phyloP scores from a whole-genome alignment of 1,140 invertebrate species.

The Tetragonula clypearis region DNA sequence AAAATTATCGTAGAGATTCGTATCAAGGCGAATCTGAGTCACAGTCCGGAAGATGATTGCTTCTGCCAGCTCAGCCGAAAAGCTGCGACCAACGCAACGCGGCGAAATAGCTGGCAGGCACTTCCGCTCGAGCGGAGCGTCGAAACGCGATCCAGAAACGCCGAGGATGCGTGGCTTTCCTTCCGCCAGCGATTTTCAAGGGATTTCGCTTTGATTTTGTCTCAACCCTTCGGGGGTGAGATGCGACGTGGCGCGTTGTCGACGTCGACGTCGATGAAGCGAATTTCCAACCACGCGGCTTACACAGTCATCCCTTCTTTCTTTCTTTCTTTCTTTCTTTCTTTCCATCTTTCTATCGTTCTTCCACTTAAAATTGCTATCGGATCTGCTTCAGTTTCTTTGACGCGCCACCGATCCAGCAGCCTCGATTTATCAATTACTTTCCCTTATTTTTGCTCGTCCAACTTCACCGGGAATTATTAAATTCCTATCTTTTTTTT shows the following conservation, averaged over 20 bases:
- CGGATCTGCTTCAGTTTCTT: background rate
- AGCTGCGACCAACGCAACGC: background rate
- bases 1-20: conserved; percentile 5
- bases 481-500: background rate
- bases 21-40: conserved; percentile 19
- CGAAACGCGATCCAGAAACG: conserved; percentile 40
- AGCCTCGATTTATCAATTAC: conserved; percentile 2
- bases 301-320: background rate
- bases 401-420: background rate
- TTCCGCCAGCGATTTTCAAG: conserved; percentile 27
- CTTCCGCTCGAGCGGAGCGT: conserved; percentile 45
- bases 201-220: conserved; percentile 54
- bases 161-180: conserved; percentile 28
- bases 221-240: background rate
- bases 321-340: no score
- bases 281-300: conserved; percentile 12
- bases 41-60: conserved; percentile 49
- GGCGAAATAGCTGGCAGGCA: conserved; percentile 29
- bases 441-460: background rate
- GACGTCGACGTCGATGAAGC: conserved; percentile 42
- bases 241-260: conserved; percentile 15
- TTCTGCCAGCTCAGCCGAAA: conserved; percentile 51
- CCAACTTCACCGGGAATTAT: background rate
- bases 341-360: no score
- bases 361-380: conserved; percentile 22